A percentile compares a stretch with the other conserved stretches of the same genome.
These are phyloP conservation scores for Oreochromis mossambicus DNA, from an alignment of 2,797 vertebrate species.

Conservation along the genomic window DNA sequence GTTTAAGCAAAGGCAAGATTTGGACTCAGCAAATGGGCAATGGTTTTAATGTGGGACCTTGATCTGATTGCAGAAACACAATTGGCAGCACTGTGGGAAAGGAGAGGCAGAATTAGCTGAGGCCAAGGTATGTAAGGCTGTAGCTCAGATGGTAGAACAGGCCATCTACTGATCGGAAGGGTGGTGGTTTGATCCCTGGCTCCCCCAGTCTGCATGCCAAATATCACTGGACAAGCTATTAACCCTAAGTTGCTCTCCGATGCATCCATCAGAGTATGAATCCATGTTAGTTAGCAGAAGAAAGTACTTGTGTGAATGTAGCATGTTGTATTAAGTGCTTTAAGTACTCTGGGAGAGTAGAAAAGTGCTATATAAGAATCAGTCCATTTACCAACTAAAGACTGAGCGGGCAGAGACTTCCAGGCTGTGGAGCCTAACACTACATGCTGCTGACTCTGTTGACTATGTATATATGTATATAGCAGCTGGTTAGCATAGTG, in stretches of 20 bases:
- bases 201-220: not conserved
- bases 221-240: not conserved
- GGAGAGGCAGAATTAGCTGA: not conserved
- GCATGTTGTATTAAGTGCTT: not conserved
- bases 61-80: not conserved
- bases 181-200: not conserved
- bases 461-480: not conserved
- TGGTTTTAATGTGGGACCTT: not conserved
- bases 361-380: not conserved
- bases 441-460: not conserved
- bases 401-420: not conserved
- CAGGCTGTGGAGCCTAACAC: not conserved
- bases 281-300: not conserved
- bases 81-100: not conserved
- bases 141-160: not conserved
- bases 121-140: not conserved
- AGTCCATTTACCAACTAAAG: not conserved
- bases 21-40: too few species aligned
- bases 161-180: not conserved
- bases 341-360: not conserved
- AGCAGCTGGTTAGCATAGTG: not conserved
- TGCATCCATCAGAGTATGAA: not conserved
- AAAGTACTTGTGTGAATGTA: not conserved
- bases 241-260: not conserved
- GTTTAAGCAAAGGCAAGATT: not conserved